Base-by-base conservation (phyloP, 1,140 invertebrate genomes). In the Hormaphis cornu region DNA sequence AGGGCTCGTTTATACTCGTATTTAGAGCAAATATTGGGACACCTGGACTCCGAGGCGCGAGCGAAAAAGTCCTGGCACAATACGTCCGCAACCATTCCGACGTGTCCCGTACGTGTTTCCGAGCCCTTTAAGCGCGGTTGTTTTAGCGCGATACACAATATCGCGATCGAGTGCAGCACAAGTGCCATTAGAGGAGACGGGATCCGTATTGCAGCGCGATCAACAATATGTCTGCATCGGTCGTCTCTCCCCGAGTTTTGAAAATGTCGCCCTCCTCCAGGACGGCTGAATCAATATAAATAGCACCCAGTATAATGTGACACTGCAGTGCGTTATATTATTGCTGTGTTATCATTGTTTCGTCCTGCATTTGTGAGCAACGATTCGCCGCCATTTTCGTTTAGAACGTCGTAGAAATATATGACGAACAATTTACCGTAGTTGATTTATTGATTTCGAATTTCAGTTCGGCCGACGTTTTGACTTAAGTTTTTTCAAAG, bases 121-220 rank as follows among this genome's bases (percentile, higher is more conserved):
- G n/a, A 14, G 12, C 44, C 42, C 50, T 48, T 22, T 35, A 42
- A 48, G 35, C 48, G n/a, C 22, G 35, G 61, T 66, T 50, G 61
- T 50, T 66, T 66, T 66, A 66, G 61, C 61, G 24, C 40, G 44
- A 18, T n/a, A 33, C 50, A 66, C 61, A 66, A 66, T 66, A 66
- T 66, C 50, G 44, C 61, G 30, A 46, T 58, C n/a, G 30, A 35
- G 12, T 66, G 18, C n/a, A n/a, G n/a, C n/a, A n/a, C 28, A 48
- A 66, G 61, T 66, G 61, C 61, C 50, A 66, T 66, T 66, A 66
- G 28, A 66, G 44, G 50, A n/a, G n/a, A n/a, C n/a, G n/a, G n/a
- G n/a, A n/a, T n/a, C n/a, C 28, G 28, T 44, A 66, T 35, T 8
- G 8, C 28, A 58, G 14, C 14, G 20, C 10, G 28, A 46, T 63